phyloP scores from a whole-genome alignment of 2,113 vertebrate species.

The Ophthalmolycus amberensis region DNA sequence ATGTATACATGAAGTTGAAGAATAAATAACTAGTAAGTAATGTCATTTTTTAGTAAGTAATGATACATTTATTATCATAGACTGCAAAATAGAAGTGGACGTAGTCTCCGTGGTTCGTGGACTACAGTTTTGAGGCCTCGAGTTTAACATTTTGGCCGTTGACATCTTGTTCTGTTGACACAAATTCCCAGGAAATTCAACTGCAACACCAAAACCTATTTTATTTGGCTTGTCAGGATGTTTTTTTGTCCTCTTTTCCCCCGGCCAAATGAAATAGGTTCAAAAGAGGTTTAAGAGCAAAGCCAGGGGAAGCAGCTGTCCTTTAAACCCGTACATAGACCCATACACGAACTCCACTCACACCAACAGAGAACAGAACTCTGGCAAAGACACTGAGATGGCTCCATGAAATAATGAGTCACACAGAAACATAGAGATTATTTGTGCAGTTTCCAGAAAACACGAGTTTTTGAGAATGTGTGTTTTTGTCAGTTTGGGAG shows the following conservation, averaged over 20 bases:
- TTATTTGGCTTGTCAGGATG: constrained; percentile 3
- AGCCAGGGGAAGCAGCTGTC: constrained; percentile 34
- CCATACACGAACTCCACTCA: constrained; percentile 18
- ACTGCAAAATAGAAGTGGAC: too few species aligned
- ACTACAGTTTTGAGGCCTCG: too few species aligned
- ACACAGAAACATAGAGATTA: constrained; percentile 13
- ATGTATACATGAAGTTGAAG: not conserved
- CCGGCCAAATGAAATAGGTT: not conserved
- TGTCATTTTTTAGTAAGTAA: not conserved
- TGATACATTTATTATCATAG: not conserved
- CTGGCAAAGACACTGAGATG: not conserved
- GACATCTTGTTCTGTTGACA: not conserved
- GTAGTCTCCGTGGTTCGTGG: too few species aligned
- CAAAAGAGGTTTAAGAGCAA: constrained; percentile 4
- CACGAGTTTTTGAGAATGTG: constrained; percentile 13
- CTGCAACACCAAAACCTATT: constrained; percentile 1
- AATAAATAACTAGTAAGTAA: not conserved
- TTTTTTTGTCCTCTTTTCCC: not conserved
- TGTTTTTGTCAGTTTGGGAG: constrained; percentile 18
- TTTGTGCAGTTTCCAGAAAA: constrained; percentile 33
- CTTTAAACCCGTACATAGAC: constrained; percentile 2
- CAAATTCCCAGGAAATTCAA: not conserved
- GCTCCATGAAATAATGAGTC: constrained; percentile 35
- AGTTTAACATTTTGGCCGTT: too few species aligned
- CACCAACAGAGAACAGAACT: constrained; percentile 21